Evolutionary conservation across 2,797 vertebrate species (phyloP).

Genomic region (Varecia variegata): DNA sequence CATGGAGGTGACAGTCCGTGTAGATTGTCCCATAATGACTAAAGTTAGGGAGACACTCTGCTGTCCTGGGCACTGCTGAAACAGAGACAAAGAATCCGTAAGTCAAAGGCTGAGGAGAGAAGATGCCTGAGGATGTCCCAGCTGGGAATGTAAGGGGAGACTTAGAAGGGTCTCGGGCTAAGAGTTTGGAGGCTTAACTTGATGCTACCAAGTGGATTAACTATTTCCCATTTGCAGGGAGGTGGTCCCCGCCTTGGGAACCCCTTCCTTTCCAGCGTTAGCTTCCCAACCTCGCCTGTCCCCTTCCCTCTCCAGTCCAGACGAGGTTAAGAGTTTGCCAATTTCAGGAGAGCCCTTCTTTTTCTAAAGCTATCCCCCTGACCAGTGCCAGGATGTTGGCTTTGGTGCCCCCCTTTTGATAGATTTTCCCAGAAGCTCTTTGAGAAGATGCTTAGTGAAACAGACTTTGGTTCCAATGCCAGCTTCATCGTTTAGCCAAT

Average conservation of each 20-base stretch:
- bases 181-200: not conserved
- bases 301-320: not conserved
- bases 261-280: not conserved
- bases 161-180: not conserved
- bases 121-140: not conserved
- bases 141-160: too few relatives aligned
- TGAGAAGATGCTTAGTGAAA: not conserved
- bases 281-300: not conserved
- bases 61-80: not conserved
- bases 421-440: not conserved
- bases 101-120: not conserved
- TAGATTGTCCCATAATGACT: not conserved
- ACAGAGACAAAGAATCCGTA: not conserved
- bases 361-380: not conserved
- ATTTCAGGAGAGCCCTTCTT: not conserved
- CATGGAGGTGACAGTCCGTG: not conserved
- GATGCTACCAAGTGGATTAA: not conserved
- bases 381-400: not conserved
- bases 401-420: not conserved
- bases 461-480: not conserved
- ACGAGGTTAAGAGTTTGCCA: not conserved
- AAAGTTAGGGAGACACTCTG: accelerated
- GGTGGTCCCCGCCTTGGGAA: not conserved
- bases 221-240: too few relatives aligned
- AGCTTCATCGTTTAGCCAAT: not conserved